Evolutionary conservation across 2,797 vertebrate species (phyloP).

Genomic region (Adelosebastes latens): DNA sequence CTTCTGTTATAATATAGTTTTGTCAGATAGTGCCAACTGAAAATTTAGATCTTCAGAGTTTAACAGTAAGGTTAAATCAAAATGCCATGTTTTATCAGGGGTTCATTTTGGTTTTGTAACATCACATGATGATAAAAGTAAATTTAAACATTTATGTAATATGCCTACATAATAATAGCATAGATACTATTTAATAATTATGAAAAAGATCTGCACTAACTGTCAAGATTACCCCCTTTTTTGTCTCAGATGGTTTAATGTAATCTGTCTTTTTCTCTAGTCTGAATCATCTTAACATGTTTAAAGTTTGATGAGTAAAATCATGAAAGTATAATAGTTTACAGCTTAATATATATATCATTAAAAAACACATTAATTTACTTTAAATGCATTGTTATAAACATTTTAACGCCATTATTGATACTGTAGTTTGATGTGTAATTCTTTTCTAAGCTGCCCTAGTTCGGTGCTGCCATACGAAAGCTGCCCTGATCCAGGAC

Average conservation of each 20-base stretch:
- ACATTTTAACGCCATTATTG: background rate
- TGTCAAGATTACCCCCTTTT: background rate
- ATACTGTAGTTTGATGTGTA: background rate
- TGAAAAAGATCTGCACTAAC: background rate
- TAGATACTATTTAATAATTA: background rate
- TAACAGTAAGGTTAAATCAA: background rate
- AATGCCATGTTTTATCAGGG: background rate
- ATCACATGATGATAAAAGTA: background rate
- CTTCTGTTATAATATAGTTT: background rate
- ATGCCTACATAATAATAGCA: background rate
- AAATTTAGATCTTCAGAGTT: background rate
- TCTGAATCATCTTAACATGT: background rate
- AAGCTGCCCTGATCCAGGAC: constrained; percentile 53
- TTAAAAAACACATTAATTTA: background rate
- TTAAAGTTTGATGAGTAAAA: background rate
- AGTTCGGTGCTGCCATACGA: constrained; percentile 36
- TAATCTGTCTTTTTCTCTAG: background rate
- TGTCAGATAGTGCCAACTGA: background rate
- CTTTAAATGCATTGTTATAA: background rate
- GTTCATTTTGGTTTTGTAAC: background rate
- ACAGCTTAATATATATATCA: background rate
- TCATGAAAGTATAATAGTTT: background rate
- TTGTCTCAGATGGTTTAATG: background rate
- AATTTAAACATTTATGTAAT: background rate
- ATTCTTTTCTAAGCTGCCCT: constrained; percentile 16